Evolutionary conservation across 2,797 vertebrate species (phyloP), one percentile per base, ranked within the genome.

Genomic region (Tapirus indicus): DNA sequence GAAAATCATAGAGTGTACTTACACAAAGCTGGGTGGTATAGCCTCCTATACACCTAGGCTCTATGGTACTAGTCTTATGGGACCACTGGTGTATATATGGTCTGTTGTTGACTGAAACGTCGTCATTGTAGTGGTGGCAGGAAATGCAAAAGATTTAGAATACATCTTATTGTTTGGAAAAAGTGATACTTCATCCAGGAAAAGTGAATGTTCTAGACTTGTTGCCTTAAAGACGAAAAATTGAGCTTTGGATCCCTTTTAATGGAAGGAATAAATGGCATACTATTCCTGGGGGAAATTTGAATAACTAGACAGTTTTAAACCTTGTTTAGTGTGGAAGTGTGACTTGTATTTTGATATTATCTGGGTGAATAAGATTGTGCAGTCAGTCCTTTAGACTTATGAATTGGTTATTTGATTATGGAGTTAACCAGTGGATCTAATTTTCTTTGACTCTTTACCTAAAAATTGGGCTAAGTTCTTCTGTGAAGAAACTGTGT

Each of bases 61-160:
- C 13, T 52, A 14, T 52, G 49, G 49, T 52, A 52, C 49, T 52
- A 52, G 13, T 52, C 49, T 52, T 52, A 52, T 14, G 49, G 47
- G 49, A 52, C 49, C 49, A 52, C 49, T 12, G 4, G 13, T 52
- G 49, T 52, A 52, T 52, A 52, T 52, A 12, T 13, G 49, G 49
- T 52, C 49, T 52, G 49, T 52, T 12, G 13, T 52, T 52, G 49
- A 52, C 49, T 13, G 49, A 52, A 52, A 52, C 12, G 49, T 52
- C 49, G 14, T 52, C 3, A 52, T 12, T 52, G 49, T 52, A 52
- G 49, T 52, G 49, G 56, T 95, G 38, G 32, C 87, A 95, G 79
- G 93, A 97, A 96, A 88, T 94, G 56, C 9, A 85, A 25, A 88
- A 82, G 80, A 95, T 72, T 82, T 78, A 91, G 52, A 92, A 88